Percentiles rank a stretch among this genome's conserved stretches.
phyloP scores from a whole-genome alignment of 2,888 invertebrate species.

The Euplagia quadripunctaria region DNA sequence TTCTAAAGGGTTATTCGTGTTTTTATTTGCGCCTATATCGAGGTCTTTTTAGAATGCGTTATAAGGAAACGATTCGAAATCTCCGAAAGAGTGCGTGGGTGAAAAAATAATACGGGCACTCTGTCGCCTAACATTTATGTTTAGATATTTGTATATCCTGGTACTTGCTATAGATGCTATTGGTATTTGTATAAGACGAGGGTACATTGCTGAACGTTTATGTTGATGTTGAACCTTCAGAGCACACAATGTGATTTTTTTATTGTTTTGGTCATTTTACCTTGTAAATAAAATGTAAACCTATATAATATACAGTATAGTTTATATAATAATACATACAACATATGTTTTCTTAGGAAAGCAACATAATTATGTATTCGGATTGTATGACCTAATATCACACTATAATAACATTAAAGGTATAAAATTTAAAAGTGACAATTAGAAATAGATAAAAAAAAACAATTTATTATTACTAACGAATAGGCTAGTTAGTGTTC shows the following conservation, averaged over 20 bases:
- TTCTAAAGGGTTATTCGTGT: conserved; percentile 81
- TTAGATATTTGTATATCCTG: conserved; percentile 55
- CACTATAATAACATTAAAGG: not conserved
- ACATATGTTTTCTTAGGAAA: not conserved
- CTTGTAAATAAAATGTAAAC: not conserved
- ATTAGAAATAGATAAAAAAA: no score
- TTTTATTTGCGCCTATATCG: conserved; percentile 77
- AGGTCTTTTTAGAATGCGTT: conserved; percentile 75
- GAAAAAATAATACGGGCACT: conserved; percentile 66
- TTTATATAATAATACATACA: not conserved
- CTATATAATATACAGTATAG: no score
- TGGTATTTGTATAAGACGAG: conserved; percentile 14
- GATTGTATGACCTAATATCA: not conserved
- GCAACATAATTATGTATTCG: not conserved
- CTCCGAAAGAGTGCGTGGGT: conserved; percentile 65
- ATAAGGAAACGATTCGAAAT: conserved; percentile 72
- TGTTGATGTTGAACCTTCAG: conserved; percentile 27
- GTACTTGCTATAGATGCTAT: conserved; percentile 43
- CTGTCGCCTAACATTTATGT: conserved; percentile 57
- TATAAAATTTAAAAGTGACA: not conserved
- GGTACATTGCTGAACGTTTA: conserved; percentile 7
- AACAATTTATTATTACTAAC: no score
- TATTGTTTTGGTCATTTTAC: not conserved
- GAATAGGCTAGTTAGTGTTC: no score
- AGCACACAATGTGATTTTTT: conserved; percentile 31